Percentiles rank a stretch among this genome's conserved stretches.
These are phyloP conservation scores for Propsilocerus akamusi DNA, from an alignment of 1,140 invertebrate genomes.

Conservation along the genomic window DNA sequence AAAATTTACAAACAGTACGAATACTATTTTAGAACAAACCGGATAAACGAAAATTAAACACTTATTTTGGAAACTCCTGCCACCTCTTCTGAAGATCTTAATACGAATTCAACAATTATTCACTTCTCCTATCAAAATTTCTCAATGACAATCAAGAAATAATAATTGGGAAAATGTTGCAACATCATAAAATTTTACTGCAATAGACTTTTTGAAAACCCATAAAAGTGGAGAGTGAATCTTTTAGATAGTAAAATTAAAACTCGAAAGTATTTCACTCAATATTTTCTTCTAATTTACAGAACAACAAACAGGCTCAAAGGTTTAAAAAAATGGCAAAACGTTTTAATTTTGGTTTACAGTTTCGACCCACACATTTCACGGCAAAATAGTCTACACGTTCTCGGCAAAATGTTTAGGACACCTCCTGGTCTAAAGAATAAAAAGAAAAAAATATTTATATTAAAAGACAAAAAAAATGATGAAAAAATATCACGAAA, in stretches of 20 bases:
- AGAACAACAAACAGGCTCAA: slow-evolving; percentile 12
- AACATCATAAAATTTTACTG: slow-evolving; percentile 4
- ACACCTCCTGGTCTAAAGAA: slow-evolving; percentile 12
- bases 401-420: slow-evolving; percentile 17
- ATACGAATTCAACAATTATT: too few species aligned
- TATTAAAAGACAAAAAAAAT: slow-evolving; percentile 7
- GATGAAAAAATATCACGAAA: slow-evolving; percentile 36
- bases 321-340: slow-evolving; percentile 6
- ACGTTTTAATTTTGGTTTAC: slow-evolving; percentile 2
- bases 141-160: slow-evolving; percentile 25
- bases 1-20: not conserved
- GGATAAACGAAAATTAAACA: not conserved
- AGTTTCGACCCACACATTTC: not conserved
- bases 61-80: too few species aligned
- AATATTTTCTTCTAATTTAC: not conserved
- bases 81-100: too few species aligned
- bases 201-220: slow-evolving; percentile 10
- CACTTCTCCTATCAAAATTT: too few species aligned
- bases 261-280: not conserved
- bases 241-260: not conserved
- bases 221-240: slow-evolving; percentile 9
- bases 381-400: slow-evolving; percentile 9
- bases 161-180: slow-evolving; percentile 6
- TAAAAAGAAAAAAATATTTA: slow-evolving; percentile 13
- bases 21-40: not conserved